A percentile compares a stretch with the other conserved stretches of the same genome.
These are phyloP conservation scores for Lycophotia porphyrea DNA, from an alignment of 2,888 invertebrate species.

Conservation along the genomic window DNA sequence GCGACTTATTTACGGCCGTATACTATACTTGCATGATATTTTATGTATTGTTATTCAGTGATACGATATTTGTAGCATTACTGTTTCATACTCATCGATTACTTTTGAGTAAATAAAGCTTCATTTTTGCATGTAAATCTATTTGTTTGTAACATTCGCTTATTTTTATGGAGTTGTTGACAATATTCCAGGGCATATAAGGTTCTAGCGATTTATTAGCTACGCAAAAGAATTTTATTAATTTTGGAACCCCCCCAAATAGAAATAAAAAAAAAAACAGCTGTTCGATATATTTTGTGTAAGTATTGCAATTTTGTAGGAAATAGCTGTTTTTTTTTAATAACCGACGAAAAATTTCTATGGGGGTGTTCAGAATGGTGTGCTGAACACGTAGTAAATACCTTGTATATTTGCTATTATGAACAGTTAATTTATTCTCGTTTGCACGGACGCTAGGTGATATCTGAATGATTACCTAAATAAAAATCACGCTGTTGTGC, in stretches of 20 bases:
- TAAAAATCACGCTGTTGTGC: neutral
- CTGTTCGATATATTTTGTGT: no score
- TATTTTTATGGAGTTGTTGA: slow-evolving; percentile 40
- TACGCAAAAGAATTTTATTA: neutral
- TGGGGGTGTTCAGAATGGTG: no score
- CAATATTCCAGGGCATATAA: slow-evolving; percentile 36
- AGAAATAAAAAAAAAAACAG: no score
- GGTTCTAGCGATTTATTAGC: neutral
- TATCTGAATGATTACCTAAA: neutral
- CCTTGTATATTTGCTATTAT: no score
- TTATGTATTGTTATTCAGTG: neutral
- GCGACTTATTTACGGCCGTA: neutral
- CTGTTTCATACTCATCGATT: slow-evolving; percentile 18
- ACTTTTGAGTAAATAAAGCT: slow-evolving; percentile 23
- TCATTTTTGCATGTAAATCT: slow-evolving; percentile 46
- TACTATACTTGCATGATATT: slow-evolving; percentile 33
- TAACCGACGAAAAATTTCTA: no score
- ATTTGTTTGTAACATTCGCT: slow-evolving; percentile 40
- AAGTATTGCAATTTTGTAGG: no score
- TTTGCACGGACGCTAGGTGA: neutral
- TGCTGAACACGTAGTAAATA: no score
- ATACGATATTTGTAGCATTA: slow-evolving; percentile 7
- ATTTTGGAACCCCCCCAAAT: neutral
- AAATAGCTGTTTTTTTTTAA: no score
- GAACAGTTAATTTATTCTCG: neutral